A percentile compares a stretch with the other conserved stretches of the same genome.
phyloP scores from a whole-genome alignment of 2,797 vertebrate genomes.

The Paedocypris micromegethes region DNA sequence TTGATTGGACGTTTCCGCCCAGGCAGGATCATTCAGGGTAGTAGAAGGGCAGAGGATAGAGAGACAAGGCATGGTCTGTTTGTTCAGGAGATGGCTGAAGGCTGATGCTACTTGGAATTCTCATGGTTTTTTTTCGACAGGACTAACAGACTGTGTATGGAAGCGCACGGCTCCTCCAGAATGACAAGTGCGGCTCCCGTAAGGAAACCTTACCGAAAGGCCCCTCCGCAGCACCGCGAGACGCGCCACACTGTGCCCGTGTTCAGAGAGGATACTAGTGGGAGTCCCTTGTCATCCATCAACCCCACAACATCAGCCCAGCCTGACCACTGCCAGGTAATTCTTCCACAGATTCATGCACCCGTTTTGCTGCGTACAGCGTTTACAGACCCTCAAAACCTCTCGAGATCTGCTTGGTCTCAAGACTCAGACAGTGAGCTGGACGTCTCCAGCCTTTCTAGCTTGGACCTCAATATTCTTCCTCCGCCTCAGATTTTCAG shows the following conservation, averaged over 20 bases:
- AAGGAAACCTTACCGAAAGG: constrained; percentile 96
- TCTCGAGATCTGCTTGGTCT: constrained; percentile 59
- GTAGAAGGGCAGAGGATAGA: constrained; percentile 9
- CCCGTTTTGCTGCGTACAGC: constrained; percentile 52
- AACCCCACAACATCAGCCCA: constrained; percentile 37
- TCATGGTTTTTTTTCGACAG: constrained; percentile 55
- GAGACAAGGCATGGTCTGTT: constrained; percentile 22
- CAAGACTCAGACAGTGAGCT: constrained; percentile 71
- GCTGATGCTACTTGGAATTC: constrained; percentile 8
- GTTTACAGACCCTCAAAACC: constrained; percentile 55
- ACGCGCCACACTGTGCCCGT: constrained; percentile 69
- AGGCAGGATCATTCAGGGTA: constrained; percentile 31
- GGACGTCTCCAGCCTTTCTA: constrained; percentile 66
- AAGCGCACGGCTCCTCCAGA: constrained; percentile 51
- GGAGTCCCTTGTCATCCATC: constrained; percentile 50
- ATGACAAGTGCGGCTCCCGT: constrained; percentile 81
- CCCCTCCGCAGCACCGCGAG: constrained; percentile 92
- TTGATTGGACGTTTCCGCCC: constrained; percentile 47
- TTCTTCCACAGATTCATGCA: constrained; percentile 46
- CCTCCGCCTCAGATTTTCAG: constrained; percentile 47
- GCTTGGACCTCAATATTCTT: constrained; percentile 55
- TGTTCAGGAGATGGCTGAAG: constrained; percentile 33
- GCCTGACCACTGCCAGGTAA: constrained; percentile 76
- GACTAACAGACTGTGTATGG: constrained; percentile 45
- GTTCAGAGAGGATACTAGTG: constrained; percentile 69